A percentile compares a stretch with the other conserved stretches of the same genome.
Conservation (phyloP, 2,113 vertebrate genomes). For the Dolichallabes microphthalmus region DNA sequence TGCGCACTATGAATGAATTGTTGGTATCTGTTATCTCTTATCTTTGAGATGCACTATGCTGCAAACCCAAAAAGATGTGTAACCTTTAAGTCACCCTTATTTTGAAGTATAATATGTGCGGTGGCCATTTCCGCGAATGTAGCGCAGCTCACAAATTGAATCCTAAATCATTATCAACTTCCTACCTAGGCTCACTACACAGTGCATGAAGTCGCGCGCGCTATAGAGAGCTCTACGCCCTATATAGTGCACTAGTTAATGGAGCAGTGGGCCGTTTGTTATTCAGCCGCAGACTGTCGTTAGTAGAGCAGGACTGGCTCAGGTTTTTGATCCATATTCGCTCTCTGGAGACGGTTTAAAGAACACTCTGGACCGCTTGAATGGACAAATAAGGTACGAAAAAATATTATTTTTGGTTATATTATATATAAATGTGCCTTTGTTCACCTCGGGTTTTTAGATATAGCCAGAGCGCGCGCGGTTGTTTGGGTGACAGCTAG, state of each 20-base stretch:
- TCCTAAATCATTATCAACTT: neutral
- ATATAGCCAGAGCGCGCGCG: too few species aligned
- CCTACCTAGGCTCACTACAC: neutral
- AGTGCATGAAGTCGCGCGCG: neutral
- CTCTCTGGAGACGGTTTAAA: neutral
- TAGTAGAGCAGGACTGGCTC: neutral
- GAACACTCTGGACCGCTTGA: conserved; percentile 46
- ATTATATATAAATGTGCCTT: too few species aligned
- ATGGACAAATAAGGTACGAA: conserved; percentile 57
- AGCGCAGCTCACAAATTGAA: neutral
- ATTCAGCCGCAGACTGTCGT: neutral
- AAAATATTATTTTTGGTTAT: neutral
- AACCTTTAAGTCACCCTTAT: neutral
- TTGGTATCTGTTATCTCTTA: neutral
- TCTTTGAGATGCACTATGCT: neutral
- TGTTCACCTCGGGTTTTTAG: neutral
- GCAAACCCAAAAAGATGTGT: neutral
- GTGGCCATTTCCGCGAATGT: neutral
- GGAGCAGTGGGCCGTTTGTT: neutral
- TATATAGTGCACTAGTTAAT: conserved; percentile 13
- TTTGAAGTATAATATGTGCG: conserved; percentile 18
- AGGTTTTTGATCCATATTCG: neutral
- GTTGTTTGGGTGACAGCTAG: neutral
- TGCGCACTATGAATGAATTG: neutral
- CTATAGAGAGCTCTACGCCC: neutral